Evolutionary conservation across 2,888 invertebrate species (phyloP).

Genomic region (Camponotus fellah): DNA sequence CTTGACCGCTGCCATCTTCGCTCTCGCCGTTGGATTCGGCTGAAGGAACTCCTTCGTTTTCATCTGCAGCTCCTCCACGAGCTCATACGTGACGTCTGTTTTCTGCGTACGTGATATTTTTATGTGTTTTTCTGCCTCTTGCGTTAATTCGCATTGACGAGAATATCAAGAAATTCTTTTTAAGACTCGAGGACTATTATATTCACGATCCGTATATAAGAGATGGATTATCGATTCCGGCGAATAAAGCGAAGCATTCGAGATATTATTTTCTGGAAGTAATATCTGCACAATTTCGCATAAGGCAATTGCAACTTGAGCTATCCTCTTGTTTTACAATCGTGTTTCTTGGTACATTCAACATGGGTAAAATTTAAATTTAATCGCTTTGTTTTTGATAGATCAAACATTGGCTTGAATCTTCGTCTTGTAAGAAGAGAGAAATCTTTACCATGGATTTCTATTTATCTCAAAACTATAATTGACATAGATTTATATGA

Average conservation of each 20-base stretch:
- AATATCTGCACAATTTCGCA: neutral
- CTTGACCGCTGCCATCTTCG: conserved; percentile 98
- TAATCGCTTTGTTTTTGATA: neutral
- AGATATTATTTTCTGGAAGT: conserved; percentile 1
- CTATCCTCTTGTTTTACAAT: neutral
- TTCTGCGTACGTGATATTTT: conserved; percentile 89
- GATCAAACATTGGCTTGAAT: neutral
- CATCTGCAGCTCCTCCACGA: conserved; percentile 98
- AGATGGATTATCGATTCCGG: neutral
- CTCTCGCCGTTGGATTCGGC: conserved; percentile 98
- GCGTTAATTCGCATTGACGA: conserved; percentile 5
- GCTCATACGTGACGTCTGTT: conserved; percentile 98
- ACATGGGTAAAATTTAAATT: neutral
- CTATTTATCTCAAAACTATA: neutral
- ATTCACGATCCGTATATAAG: neutral
- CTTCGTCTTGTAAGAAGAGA: neutral
- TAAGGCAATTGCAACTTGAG: neutral
- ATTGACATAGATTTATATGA: neutral
- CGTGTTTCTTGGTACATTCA: neutral
- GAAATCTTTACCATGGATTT: neutral
- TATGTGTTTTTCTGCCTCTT: neutral
- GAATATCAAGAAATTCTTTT: conserved; percentile 5
- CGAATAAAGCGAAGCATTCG: neutral
- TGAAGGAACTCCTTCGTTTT: conserved; percentile 99
- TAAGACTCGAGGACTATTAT: neutral